phyloP scores from a whole-genome alignment of 2,797 vertebrate species.

The Melanotaenia maccullochi region DNA sequence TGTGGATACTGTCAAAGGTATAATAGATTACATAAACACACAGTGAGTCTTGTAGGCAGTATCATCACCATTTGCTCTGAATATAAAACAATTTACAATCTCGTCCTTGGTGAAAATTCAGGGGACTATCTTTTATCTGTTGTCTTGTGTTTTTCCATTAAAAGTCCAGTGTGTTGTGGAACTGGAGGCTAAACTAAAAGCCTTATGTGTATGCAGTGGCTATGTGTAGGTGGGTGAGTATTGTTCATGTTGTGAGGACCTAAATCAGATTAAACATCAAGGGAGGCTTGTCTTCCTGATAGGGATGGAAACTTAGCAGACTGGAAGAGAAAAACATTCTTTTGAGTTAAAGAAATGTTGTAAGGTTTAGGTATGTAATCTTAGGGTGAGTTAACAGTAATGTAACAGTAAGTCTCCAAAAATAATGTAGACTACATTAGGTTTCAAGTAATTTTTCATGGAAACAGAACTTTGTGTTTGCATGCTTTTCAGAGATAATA shows the following conservation, averaged over 20 bases:
- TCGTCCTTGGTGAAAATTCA: slow-evolving; percentile 57
- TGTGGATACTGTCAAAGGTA: slow-evolving; percentile 36
- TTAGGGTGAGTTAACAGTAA: too few species aligned
- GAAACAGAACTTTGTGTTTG: not conserved
- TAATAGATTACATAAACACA: slow-evolving; percentile 52
- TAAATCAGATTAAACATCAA: slow-evolving; percentile 23
- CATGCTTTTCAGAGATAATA: slow-evolving; percentile 38
- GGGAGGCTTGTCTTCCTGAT: slow-evolving; percentile 3
- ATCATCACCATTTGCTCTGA: slow-evolving; percentile 36
- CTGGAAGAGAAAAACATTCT: not conserved
- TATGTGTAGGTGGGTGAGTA: slow-evolving; percentile 17
- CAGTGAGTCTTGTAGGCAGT: slow-evolving; percentile 14
- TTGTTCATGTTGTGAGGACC: slow-evolving; percentile 16
- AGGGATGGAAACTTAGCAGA: not conserved
- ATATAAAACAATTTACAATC: slow-evolving; percentile 56
- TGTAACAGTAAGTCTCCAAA: not conserved
- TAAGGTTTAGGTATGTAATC: not conserved
- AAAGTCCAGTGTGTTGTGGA: slow-evolving; percentile 39
- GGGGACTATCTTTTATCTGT: slow-evolving; percentile 38
- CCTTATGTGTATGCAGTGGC: slow-evolving; percentile 8
- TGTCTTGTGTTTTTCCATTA: slow-evolving; percentile 28
- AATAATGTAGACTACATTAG: not conserved
- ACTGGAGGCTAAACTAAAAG: slow-evolving; percentile 25
- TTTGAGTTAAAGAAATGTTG: not conserved
- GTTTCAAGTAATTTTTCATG: not conserved